phyloP scores from a whole-genome alignment of 2,113 vertebrate genomes.

The Tapirus terrestris region DNA sequence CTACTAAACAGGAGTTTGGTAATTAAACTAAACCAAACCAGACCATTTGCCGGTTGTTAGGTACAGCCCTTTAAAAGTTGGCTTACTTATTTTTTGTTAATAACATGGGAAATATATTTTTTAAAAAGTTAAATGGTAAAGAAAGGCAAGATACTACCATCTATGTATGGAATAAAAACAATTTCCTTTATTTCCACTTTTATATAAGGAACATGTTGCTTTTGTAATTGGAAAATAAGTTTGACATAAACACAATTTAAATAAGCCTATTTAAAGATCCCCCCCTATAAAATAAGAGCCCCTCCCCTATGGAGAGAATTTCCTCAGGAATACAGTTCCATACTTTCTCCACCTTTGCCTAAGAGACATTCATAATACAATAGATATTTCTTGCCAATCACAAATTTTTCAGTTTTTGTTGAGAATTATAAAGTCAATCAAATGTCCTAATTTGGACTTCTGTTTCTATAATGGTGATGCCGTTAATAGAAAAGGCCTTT shows the following conservation, averaged over 20 bases:
- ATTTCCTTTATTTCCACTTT: neutral
- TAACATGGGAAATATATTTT: neutral
- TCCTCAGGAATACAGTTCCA: neutral
- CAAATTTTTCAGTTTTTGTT: neutral
- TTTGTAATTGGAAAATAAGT: slow-evolving; percentile 25
- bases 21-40: neutral
- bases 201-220: neutral
- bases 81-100: neutral
- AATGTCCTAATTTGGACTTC: neutral
- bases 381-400: neutral
- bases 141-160: neutral
- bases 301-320: neutral
- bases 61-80: neutral
- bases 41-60: neutral
- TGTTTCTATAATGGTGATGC: neutral
- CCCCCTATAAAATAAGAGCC: neutral
- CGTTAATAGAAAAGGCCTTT: neutral
- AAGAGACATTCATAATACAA: neutral
- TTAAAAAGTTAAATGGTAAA: neutral
- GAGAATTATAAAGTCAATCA: neutral
- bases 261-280: neutral
- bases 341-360: neutral
- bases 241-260: neutral
- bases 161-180: neutral
- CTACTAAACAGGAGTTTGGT: neutral